Base-by-base conservation (phyloP, 2,888 invertebrate genomes). In the Leptothorax acervorum region DNA sequence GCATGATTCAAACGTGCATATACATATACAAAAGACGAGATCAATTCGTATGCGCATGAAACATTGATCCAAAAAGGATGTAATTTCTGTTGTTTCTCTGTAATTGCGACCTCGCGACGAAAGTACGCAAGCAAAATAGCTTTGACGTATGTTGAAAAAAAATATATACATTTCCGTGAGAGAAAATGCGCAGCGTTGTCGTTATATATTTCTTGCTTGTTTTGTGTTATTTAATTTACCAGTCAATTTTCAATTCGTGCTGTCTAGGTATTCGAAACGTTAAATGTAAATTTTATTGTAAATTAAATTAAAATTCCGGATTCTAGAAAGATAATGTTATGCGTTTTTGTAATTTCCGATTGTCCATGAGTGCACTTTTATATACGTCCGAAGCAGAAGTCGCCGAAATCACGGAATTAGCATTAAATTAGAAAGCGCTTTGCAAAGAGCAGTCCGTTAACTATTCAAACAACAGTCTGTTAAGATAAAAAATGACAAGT, bases 1-100 rank as follows among this genome's bases (percentile, higher is more conserved):
- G 62, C 70, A 79, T 79, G 70, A 85, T 84, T 85, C 74, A 65
- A 28, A 39, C n/a, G 31, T 39, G 12, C 42, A 57, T 60, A 39
- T 45, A 15, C 9, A 62, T 42, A 15, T 28, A 28, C 6, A 48
- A 75, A 9, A 48, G n/a, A 75, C 15, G 51, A 35, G 42, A 63
- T 60, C 42, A 35, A 45, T 60, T 66, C 39, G 48, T 73, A 31
- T 74, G 55, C 28, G 18, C 18, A 60, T 75, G 51, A 65, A 84
- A 71, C 71, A 81, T 45, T 71, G 63, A 82, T 76, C 42, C 45
- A 53, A 31, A 51, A 28, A 71, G 0, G 42, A 65, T n/a, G 15
- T 76, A 55, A 76, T 66, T 66, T 76, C n/a, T 42, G 9, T 65
- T 65, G 62, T 55, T 55, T 3, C n/a, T 55, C 9, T 51, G n/a